Evolutionary conservation across 1,140 invertebrate species (phyloP).

Genomic region (Glomeris maerens): DNA sequence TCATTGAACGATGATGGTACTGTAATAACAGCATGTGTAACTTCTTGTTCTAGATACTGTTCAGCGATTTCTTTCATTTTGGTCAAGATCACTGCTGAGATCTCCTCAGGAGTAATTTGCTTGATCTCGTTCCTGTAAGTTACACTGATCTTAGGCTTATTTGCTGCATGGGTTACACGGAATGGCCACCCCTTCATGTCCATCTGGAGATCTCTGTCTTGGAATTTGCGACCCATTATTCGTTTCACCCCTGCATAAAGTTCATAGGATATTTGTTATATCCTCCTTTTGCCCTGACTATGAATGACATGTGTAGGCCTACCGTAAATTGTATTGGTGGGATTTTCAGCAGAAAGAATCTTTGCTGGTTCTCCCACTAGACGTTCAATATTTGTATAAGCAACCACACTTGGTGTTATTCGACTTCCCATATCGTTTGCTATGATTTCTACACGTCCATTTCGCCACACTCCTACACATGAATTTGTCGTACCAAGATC

Average conservation of each 20-base stretch:
- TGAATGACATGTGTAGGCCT: too few species aligned
- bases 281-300: too few species aligned
- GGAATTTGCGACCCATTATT: conserved; percentile 84
- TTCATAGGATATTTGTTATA: too few species aligned
- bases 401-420: conserved; percentile 93
- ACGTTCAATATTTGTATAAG: conserved; percentile 91
- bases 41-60: conserved; percentile 77
- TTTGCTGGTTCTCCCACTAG: conserved; percentile 94
- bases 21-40: conserved; percentile 66
- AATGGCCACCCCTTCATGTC: conserved; percentile 98
- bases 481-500: conserved; percentile 40
- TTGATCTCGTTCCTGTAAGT: conserved; percentile 32
- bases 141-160: conserved; percentile 64
- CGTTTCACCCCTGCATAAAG: too few species aligned
- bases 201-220: conserved; percentile 71
- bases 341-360: conserved; percentile 50
- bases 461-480: conserved; percentile 41
- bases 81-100: conserved; percentile 41
- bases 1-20: conserved; percentile 60
- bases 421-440: conserved; percentile 96
- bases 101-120: conserved; percentile 34
- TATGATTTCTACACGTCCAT: conserved; percentile 92
- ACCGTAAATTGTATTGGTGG: conserved; percentile 36
- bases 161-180: conserved; percentile 65
- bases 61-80: conserved; percentile 91